Base-by-base conservation (phyloP, 1,140 invertebrate species). In the Papilio aristodemus region DNA sequence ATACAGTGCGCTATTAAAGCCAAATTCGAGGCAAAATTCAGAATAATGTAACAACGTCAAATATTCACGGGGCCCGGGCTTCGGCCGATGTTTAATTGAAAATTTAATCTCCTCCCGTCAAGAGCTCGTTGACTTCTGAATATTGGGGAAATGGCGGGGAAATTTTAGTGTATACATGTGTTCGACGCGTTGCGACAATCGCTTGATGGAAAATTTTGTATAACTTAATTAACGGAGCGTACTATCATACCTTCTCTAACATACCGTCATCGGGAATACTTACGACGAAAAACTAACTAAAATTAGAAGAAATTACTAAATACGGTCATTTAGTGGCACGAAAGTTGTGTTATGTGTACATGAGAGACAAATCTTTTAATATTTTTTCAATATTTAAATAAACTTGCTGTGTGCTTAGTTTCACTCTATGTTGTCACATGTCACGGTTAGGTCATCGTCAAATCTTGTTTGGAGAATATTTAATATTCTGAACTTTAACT, bases 11-110 rank as follows among this genome's bases (percentile, higher is more conserved):
- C 5, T 54, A 22, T 54, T 25, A 54, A 2, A 32, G 6, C 10
- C 19, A 4, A 22, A 54, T 54, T 54, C 46, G n/a, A n/a, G 25
- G 57, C 13, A 17, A 59, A 36, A 32, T 59, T 59, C 11, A 8
- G 2, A 8, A 7, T 32, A 36, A 36, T 58, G 27, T 59, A 9
- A 36, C 57, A 14, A 14, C 8, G 36, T 36, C 13, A 59, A 59
- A 59, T 36, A 59, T 59, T 59, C 25, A 59, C 54, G 32, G 6
- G 27, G 27, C 2, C 27, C 27, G 27, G 13, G 13, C 13, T 13
- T 36, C 59, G 59, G n/a, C 36, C 59, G 59, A 39, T 38, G 59
- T 74, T 71, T 74, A 69, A 74, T 74, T 69, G 67, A 74, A 71
- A 73, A 71, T 71, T 74, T 71, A 71, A 74, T 69, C 67, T 66